phyloP scores from a whole-genome alignment of 1,140 invertebrate species.

The Drosophila simulans region DNA sequence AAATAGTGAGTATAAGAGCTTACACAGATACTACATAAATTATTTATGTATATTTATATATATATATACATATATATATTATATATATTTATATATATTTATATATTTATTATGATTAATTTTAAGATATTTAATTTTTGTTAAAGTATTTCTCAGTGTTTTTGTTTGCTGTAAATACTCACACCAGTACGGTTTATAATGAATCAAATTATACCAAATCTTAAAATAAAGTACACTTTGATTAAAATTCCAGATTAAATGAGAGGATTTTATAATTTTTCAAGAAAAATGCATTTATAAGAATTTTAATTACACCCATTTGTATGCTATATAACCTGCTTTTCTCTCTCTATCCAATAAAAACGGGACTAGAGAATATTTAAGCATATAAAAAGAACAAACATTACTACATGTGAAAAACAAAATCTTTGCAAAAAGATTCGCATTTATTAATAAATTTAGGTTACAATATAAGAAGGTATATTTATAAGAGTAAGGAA shows the following conservation, averaged over 20 bases:
- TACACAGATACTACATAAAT: background rate
- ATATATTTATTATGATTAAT: too few relatives aligned
- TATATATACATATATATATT: too few relatives aligned
- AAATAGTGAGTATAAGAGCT: background rate
- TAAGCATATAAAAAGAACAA: background rate
- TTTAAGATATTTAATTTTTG: background rate
- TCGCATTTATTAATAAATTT: conserved; percentile 62
- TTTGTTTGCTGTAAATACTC: background rate
- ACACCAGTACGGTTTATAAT: background rate
- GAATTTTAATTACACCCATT: background rate
- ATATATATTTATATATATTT: too few relatives aligned
- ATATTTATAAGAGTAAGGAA: background rate
- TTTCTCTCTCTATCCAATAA: conserved; percentile 12
- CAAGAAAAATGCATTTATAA: background rate
- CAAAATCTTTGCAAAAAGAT: background rate
- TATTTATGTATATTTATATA: too few relatives aligned
- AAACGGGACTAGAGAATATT: background rate
- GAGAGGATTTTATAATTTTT: background rate
- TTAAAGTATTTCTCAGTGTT: background rate
- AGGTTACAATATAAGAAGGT: conserved; percentile 12
- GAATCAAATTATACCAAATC: background rate
- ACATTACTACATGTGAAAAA: background rate
- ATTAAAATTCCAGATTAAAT: background rate
- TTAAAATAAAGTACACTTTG: background rate
- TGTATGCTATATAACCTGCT: background rate